These are phyloP conservation scores for Tholera decimalis DNA, from an alignment of 2,888 invertebrate genomes.

Conservation along the genomic window DNA sequence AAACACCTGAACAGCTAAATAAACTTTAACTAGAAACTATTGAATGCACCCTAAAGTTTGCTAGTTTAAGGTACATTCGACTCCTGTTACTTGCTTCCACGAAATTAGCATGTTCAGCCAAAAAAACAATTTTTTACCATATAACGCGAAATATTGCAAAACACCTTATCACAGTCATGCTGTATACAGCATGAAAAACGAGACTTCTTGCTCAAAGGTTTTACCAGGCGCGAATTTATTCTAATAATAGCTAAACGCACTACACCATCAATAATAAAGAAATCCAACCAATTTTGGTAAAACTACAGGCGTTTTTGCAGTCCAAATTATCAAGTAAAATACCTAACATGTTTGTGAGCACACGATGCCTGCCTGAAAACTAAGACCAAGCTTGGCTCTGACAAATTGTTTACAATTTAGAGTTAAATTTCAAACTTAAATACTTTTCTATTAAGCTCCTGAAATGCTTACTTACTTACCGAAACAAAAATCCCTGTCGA, in stretches of 20 bases:
- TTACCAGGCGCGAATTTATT: background rate
- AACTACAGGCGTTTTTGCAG: background rate
- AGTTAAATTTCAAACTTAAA: background rate
- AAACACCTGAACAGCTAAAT: too few relatives aligned
- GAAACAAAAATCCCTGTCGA: constrained; percentile 15
- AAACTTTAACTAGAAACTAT: too few relatives aligned
- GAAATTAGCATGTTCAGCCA: too few relatives aligned
- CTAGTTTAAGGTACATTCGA: too few relatives aligned
- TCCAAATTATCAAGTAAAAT: background rate
- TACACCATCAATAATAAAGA: background rate
- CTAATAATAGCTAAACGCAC: background rate
- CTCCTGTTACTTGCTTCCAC: too few relatives aligned
- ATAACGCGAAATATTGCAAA: background rate
- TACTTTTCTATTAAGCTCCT: background rate
- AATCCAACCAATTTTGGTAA: background rate
- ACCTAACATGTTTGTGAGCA: background rate
- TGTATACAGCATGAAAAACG: background rate
- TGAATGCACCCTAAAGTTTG: too few relatives aligned
- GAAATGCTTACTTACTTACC: constrained; percentile 12
- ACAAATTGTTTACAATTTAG: background rate
- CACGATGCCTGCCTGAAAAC: background rate
- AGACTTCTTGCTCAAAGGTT: background rate
- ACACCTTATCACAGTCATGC: background rate
- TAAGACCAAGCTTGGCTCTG: background rate
- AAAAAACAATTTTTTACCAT: background rate